Conservation (phyloP, 2,797 vertebrate species). For the Gambelia wislizenii region DNA sequence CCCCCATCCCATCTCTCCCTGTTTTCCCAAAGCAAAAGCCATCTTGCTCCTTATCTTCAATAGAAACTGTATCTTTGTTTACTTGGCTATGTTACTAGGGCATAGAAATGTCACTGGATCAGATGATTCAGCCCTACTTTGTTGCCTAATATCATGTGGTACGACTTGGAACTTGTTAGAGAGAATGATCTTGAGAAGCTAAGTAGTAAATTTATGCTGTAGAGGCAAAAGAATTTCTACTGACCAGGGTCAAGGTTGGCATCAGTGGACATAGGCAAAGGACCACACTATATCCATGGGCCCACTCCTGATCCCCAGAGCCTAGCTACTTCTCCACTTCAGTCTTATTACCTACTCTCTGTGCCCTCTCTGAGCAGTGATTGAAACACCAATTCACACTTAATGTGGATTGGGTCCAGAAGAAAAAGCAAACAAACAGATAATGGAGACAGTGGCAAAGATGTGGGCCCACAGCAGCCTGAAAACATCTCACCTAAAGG, state of each 20-base stretch:
- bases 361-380: not conserved
- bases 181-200: not conserved
- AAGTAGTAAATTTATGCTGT: no score
- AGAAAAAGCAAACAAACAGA: not conserved
- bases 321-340: no score
- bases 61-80: constrained; percentile 19
- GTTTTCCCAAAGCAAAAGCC: not conserved
- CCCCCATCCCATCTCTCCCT: not conserved
- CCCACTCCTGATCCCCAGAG: not conserved
- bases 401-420: not conserved
- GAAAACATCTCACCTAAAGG: not conserved
- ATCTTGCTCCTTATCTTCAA: constrained; percentile 18
- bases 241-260: not conserved
- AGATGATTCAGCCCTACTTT: constrained; percentile 34
- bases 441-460: not conserved
- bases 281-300: no score
- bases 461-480: not conserved
- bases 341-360: no score
- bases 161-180: not conserved
- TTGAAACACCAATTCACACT: not conserved
- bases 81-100: constrained; percentile 25
- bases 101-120: constrained; percentile 23
- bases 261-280: not conserved
- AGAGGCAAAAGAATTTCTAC: not conserved
- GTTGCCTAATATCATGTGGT: constrained; percentile 14